A percentile compares a stretch with the other conserved stretches of the same genome.
phyloP scores from a whole-genome alignment of 2,888 invertebrate genomes.

The Hirtodrosophila duncani region DNA sequence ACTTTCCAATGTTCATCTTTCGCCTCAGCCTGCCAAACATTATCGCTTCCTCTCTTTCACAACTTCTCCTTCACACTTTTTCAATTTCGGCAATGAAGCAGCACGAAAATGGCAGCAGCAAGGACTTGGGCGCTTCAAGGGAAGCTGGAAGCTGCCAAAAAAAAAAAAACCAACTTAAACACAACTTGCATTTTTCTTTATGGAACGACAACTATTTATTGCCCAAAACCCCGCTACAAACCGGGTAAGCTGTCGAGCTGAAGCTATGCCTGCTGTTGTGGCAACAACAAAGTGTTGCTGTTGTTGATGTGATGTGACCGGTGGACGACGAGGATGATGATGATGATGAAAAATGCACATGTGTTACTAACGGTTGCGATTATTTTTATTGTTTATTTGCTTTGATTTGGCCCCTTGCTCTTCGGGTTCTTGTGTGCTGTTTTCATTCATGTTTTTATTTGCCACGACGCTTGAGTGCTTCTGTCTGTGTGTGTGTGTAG shows the following conservation, averaged over 20 bases:
- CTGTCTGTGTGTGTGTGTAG: conserved; percentile 6
- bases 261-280: conserved; percentile 23
- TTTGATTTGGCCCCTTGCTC: conserved; percentile 53
- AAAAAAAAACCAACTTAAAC: conserved; percentile 47
- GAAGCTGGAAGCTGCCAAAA: conserved; percentile 31
- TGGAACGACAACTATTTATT: conserved; percentile 68
- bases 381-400: conserved; percentile 72
- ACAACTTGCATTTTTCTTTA: conserved; percentile 67
- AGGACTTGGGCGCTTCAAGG: conserved; percentile 16
- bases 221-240: conserved; percentile 29
- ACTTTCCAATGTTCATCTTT: conserved; percentile 25
- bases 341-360: conserved; percentile 67
- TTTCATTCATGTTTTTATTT: conserved; percentile 60
- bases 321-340: conserved; percentile 29
- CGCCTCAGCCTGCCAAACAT: conserved; percentile 23
- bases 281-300: conserved; percentile 49
- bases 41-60: conserved; percentile 21
- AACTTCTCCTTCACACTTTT: conserved; percentile 31
- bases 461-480: conserved; percentile 14
- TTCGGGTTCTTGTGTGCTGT: conserved; percentile 38
- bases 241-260: conserved; percentile 39
- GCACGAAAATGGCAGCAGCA: conserved; percentile 33
- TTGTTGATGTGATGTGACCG: conserved; percentile 14
- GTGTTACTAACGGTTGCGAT: conserved; percentile 66
- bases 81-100: conserved; percentile 65